phyloP scores from a whole-genome alignment of 2,797 vertebrate species.

The Sebastes alutus region DNA sequence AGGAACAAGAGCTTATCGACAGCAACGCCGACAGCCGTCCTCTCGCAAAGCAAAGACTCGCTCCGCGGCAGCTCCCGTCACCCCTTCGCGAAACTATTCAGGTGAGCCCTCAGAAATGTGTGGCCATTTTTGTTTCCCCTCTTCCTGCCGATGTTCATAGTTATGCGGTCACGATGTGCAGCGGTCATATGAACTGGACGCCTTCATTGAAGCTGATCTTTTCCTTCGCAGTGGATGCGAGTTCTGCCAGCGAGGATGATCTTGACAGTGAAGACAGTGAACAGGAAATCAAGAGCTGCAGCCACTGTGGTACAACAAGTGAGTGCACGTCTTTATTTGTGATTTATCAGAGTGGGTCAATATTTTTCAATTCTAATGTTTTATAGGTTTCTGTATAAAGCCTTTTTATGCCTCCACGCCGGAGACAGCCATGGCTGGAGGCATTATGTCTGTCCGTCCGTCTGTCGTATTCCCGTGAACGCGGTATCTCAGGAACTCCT shows the following conservation, averaged over 20 bases:
- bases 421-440: too few species aligned
- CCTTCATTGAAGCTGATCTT: conserved; percentile 6
- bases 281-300: conserved; percentile 93
- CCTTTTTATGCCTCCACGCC: neutral
- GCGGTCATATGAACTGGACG: neutral
- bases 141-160: neutral
- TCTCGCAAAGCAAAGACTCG: conserved; percentile 97
- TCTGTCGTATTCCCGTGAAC: neutral
- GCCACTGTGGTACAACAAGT: conserved; percentile 97
- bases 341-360: neutral
- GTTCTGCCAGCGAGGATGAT: conserved; percentile 97
- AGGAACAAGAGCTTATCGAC: conserved; percentile 94
- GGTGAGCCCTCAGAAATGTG: conserved; percentile 76
- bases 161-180: neutral
- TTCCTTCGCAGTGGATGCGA: conserved; percentile 89
- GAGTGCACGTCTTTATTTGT: conserved; percentile 52
- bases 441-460: neutral
- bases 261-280: conserved; percentile 98
- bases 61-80: conserved; percentile 88
- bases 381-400: neutral
- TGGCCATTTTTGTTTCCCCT: neutral
- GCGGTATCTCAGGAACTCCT: neutral
- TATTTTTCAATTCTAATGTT: neutral
- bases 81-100: conserved; percentile 91
- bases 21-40: conserved; percentile 94